A percentile compares a stretch with the other conserved stretches of the same genome.
phyloP scores from a whole-genome alignment of 2,888 invertebrate genomes.

The Ramazzottius varieornatus region DNA sequence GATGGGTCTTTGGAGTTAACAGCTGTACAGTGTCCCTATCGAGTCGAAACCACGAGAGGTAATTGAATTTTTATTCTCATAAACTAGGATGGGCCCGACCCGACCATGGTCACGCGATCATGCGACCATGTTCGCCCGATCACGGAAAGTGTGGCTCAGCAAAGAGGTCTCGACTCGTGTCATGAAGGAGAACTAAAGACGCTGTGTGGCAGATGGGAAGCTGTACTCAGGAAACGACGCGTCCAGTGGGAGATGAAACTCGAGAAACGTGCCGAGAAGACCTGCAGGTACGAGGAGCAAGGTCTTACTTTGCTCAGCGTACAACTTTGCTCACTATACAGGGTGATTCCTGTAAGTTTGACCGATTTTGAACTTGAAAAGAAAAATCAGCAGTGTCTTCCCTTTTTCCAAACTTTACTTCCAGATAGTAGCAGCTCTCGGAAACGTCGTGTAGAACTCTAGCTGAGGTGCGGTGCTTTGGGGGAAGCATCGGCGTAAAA shows the following conservation, averaged over 20 bases:
- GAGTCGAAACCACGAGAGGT: conserved; percentile 92
- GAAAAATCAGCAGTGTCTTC: no score
- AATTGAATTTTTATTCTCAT: conserved; percentile 6
- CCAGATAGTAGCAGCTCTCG: no score
- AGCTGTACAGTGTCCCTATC: conserved; percentile 94
- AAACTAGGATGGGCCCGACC: neutral
- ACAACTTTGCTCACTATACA: no score
- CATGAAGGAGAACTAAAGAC: conserved; percentile 80
- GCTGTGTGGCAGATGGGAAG: conserved; percentile 75
- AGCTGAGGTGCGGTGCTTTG: no score
- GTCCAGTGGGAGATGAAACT: conserved; percentile 59
- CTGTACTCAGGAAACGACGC: conserved; percentile 55
- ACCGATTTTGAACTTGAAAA: no score
- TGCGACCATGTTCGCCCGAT: conserved; percentile 72
- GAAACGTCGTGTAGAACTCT: no score
- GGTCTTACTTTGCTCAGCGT: no score
- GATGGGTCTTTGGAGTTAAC: conserved; percentile 74
- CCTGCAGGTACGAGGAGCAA: no score
- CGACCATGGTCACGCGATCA: conserved; percentile 64
- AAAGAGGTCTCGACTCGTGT: conserved; percentile 78
- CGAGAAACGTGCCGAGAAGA: conserved; percentile 53
- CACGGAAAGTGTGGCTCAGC: conserved; percentile 41
- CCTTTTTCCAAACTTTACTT: no score
- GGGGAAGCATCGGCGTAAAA: no score
- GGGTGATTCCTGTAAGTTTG: no score